Conservation (phyloP, 2,797 vertebrate species). For the Acanthurus lineatus region DNA sequence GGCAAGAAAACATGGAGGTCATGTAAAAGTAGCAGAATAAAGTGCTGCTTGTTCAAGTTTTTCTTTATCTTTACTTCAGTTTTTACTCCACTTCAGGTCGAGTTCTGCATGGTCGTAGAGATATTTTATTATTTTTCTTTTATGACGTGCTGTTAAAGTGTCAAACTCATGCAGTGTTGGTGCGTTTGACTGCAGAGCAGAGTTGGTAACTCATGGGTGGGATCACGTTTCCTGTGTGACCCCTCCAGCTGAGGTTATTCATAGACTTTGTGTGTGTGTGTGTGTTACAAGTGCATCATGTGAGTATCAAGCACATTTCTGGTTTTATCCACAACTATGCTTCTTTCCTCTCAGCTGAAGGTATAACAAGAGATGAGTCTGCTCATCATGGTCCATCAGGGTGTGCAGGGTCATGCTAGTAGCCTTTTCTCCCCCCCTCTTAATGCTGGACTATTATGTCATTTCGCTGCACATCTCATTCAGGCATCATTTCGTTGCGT, state of each 20-base stretch:
- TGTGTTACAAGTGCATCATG: slow-evolving; percentile 31
- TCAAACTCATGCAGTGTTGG: neutral
- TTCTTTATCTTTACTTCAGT: too few species aligned
- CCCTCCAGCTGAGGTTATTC: slow-evolving; percentile 62
- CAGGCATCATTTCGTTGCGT: slow-evolving; percentile 36
- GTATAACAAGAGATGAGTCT: neutral
- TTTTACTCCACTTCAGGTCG: too few species aligned
- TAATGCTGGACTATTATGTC: slow-evolving; percentile 33
- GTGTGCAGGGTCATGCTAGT: slow-evolving; percentile 17
- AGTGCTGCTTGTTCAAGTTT: too few species aligned
- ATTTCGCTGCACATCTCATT: slow-evolving; percentile 40
- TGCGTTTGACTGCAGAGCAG: slow-evolving; percentile 21
- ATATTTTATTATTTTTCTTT: neutral
- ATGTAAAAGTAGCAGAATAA: too few species aligned
- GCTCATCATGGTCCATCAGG: slow-evolving; percentile 11
- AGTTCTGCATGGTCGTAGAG: too few species aligned
- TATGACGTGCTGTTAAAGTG: neutral
- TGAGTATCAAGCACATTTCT: slow-evolving; percentile 39
- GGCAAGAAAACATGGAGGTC: too few species aligned
- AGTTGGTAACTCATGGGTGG: slow-evolving; percentile 18
- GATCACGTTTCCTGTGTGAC: slow-evolving; percentile 34
- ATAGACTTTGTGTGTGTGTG: slow-evolving; percentile 34
- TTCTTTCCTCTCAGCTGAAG: slow-evolving; percentile 18
- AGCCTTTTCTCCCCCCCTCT: neutral
- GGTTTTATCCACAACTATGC: slow-evolving; percentile 30